Percentiles rank a stretch among this genome's conserved stretches.
Conservation (phyloP, 2,113 vertebrate species). For the Camarhynchus parvulus region DNA sequence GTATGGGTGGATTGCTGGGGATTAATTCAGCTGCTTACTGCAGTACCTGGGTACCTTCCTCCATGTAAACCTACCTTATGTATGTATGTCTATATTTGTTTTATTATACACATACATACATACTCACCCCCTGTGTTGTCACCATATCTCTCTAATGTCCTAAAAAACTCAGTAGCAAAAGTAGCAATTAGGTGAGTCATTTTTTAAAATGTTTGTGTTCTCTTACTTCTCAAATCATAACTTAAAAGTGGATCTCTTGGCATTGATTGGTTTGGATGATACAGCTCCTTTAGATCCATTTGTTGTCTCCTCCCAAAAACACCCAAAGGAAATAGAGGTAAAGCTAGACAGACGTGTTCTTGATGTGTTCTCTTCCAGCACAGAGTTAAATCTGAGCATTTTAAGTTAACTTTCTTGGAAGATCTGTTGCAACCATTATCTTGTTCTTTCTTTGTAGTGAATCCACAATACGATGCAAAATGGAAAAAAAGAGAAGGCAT, state of each 20-base stretch:
- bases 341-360: background rate
- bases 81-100: slow-evolving; percentile 18
- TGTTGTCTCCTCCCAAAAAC: slow-evolving; percentile 14
- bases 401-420: slow-evolving; percentile 61
- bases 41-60: background rate
- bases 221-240: background rate
- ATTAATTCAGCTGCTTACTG: background rate
- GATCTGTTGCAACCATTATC: slow-evolving; percentile 95
- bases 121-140: background rate
- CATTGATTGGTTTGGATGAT: background rate
- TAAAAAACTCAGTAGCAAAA: background rate
- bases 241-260: background rate
- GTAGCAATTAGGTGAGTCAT: slow-evolving; percentile 30
- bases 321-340: slow-evolving; percentile 39
- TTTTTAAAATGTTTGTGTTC: background rate
- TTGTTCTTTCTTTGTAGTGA: slow-evolving; percentile 79
- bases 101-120: slow-evolving; percentile 38
- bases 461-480: slow-evolving; percentile 60
- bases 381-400: slow-evolving; percentile 7
- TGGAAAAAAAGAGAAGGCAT: background rate
- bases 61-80: background rate
- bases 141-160: background rate
- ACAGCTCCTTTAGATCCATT: background rate
- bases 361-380: slow-evolving; percentile 21
- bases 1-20: background rate